Evolutionary conservation across 2,888 invertebrate genomes (phyloP), one percentile per base, ranked within the genome.

Genomic region (Ptychoptera contaminata): DNA sequence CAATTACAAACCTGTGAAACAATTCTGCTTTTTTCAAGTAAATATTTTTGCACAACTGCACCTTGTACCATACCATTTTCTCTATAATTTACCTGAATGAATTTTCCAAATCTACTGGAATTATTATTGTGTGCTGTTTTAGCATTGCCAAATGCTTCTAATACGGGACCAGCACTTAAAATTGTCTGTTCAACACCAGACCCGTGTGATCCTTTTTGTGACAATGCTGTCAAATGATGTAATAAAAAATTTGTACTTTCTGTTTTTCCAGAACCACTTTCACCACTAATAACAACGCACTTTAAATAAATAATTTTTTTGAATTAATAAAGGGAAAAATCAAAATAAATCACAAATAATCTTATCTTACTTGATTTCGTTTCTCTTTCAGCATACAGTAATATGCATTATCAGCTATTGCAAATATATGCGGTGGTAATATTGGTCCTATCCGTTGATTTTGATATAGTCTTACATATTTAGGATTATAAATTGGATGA

Each of bases 21-120:
- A 60, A 94, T 94, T 56, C 94, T 72, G 23, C 92, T 92, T 62
- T 94, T 94, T 68, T 96, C 94, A 61, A 96, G 63, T 34, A 96
- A 75, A 68, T 94, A 96, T 65, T 94, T 94, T 67, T 94, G 93
- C 47, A 94, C 93, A 51, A 93, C 88, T 40, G 94, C 93, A 54
- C 94, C 94, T 59, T 93, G 92, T 16, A 94, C 93, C 87, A 93
- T 92, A 55, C 96, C 94, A 77, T 94, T 94, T 69, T 93, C 93
- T 61, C 91, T 87, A 66, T 94, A 96, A 68, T 92, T 92, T 46
- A 60, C 62, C 74, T 94, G 93, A 54, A 96, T 93, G 65, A 94
- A 96, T 68, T 96, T 96, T 42, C 94, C 94, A 68, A 94, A 96
- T 50, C 96, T 75, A 71, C 92, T 92, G 43, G 92, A 92, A 67